Conservation (phyloP, 2,113 vertebrate species). For the Lucifuga dentata region DNA sequence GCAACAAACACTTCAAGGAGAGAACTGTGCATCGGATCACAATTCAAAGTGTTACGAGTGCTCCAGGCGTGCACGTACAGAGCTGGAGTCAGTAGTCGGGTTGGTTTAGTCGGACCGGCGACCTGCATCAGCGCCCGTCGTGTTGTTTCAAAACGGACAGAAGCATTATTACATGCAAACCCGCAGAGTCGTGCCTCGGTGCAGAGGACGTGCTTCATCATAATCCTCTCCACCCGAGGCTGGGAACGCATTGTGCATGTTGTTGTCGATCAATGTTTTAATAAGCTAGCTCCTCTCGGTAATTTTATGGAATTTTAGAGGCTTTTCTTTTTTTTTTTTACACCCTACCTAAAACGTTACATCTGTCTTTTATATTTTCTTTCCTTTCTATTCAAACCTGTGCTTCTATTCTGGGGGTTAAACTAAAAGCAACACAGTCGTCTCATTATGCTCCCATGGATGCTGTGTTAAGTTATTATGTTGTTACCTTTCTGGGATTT, state of each 20-base stretch:
- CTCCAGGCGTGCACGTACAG: slow-evolving; percentile 17
- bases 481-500: slow-evolving; percentile 61
- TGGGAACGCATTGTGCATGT: slow-evolving; percentile 77
- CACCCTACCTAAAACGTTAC: slow-evolving; percentile 52
- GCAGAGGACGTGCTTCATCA: slow-evolving; percentile 48
- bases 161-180: slow-evolving; percentile 46
- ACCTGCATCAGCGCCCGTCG: slow-evolving; percentile 29
- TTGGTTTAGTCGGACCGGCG: no score
- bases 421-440: slow-evolving; percentile 47
- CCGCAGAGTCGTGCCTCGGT: slow-evolving; percentile 42
- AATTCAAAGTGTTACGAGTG: slow-evolving; percentile 14
- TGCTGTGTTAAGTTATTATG: slow-evolving; percentile 78
- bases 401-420: slow-evolving; percentile 56
- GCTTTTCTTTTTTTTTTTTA: slow-evolving; percentile 56
- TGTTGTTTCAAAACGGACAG: slow-evolving; percentile 27
- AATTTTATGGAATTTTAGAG: slow-evolving; percentile 67
- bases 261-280: slow-evolving; percentile 73
- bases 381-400: slow-evolving; percentile 53
- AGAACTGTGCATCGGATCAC: no score
- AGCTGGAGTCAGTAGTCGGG: not conserved
- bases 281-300: slow-evolving; percentile 74
- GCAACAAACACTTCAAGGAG: slow-evolving; percentile 27
- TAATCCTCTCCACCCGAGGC: slow-evolving; percentile 46
- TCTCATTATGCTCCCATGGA: slow-evolving; percentile 55
- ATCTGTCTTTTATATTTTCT: slow-evolving; percentile 63